These are phyloP conservation scores for Pocillopora verrucosa DNA, from an alignment of 64 coral and sea anemone genomes.

Conservation along the genomic window DNA sequence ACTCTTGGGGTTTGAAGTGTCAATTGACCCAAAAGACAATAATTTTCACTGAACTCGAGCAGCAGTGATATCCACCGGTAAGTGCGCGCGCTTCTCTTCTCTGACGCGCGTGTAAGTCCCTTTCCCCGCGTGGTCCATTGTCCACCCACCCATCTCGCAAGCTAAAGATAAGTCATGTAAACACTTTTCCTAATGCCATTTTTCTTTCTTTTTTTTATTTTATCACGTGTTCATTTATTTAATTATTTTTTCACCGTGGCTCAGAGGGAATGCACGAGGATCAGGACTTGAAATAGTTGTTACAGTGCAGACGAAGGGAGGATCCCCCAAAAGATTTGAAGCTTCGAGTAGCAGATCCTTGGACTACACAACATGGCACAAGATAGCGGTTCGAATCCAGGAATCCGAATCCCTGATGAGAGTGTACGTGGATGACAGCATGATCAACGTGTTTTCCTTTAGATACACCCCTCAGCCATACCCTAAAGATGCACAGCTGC, in stretches of 20 bases:
- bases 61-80: too few species aligned
- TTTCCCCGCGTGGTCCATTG: too few species aligned
- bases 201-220: too few species aligned
- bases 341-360: neutral
- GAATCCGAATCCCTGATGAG: conserved; percentile 35
- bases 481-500: conserved; percentile 29
- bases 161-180: too few species aligned
- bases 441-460: conserved; percentile 29
- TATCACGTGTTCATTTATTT: neutral
- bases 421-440: conserved; percentile 48
- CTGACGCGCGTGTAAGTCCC: too few species aligned
- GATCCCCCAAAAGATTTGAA: neutral
- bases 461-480: neutral
- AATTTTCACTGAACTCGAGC: too few species aligned
- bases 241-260: neutral
- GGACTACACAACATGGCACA: conserved; percentile 55
- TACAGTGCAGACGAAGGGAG: neutral
- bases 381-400: conserved; percentile 56
- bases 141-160: too few species aligned
- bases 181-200: too few species aligned
- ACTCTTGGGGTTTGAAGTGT: too few species aligned
- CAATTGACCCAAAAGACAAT: too few species aligned
- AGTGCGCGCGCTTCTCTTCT: too few species aligned
- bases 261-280: neutral
- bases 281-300: neutral